Evolutionary conservation across 2,888 invertebrate species (phyloP).

Genomic region (Oasisia sp.): DNA sequence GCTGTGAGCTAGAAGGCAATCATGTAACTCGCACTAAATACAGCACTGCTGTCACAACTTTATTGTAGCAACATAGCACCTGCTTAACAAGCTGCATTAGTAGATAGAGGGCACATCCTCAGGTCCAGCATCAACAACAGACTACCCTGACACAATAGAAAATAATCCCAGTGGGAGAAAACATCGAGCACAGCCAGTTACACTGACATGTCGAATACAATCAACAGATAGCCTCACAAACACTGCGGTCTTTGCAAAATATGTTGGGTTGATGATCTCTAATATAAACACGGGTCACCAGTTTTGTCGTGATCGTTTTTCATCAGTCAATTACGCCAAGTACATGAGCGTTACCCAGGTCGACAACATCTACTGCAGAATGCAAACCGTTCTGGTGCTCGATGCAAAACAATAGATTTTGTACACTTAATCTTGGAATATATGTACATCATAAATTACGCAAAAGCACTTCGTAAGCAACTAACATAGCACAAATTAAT

Average conservation of each 20-base stretch:
- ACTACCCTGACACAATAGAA: neutral
- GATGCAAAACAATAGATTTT: neutral
- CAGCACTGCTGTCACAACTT: neutral
- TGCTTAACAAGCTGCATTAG: neutral
- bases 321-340: neutral
- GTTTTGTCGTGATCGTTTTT: neutral
- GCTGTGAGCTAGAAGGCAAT: neutral
- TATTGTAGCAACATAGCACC: slow-evolving; percentile 13
- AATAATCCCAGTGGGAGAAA: neutral
- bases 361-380: neutral
- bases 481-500: neutral
- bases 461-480: slow-evolving; percentile 3
- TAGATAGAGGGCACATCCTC: neutral
- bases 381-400: neutral
- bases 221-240: neutral
- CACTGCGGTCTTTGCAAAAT: neutral
- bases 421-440: slow-evolving; percentile 9
- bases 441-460: slow-evolving; percentile 13
- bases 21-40: neutral
- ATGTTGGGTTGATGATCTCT: neutral
- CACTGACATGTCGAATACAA: neutral
- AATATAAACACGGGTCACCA: neutral
- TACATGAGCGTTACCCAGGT: neutral
- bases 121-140: neutral
- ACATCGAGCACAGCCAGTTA: neutral